Conservation (phyloP, 2,888 invertebrate genomes). For the Agrochola lota region DNA sequence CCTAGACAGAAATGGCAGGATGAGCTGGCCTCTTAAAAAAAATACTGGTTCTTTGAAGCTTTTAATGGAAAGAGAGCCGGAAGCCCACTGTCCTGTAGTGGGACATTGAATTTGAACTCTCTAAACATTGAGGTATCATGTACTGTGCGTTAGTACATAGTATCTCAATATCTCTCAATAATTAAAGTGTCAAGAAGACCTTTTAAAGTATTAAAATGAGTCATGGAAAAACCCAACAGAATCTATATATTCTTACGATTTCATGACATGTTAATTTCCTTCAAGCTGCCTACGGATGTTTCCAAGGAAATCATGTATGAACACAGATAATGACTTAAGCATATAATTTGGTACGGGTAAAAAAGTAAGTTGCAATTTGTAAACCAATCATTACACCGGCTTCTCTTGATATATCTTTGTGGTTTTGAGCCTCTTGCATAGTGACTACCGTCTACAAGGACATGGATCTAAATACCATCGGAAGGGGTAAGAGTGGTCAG, state of each 20-base stretch:
- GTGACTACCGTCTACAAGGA: constrained; percentile 15
- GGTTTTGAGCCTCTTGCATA: constrained; percentile 22
- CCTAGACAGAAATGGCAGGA: neutral
- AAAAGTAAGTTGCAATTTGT: constrained; percentile 41
- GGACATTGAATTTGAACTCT: neutral
- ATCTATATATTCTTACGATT: constrained; percentile 18
- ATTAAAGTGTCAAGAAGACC: neutral
- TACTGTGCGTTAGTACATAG: too few relatives aligned
- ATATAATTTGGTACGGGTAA: constrained; percentile 35
- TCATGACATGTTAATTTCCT: constrained; percentile 44
- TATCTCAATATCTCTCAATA: neutral
- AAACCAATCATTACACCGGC: constrained; percentile 12
- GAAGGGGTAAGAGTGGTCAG: neutral
- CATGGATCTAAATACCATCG: neutral
- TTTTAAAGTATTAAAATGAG: constrained; percentile 1
- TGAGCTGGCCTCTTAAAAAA: neutral
- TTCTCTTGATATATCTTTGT: constrained; percentile 14
- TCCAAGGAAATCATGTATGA: constrained; percentile 45
- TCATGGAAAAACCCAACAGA: constrained; percentile 39
- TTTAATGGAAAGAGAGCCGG: neutral
- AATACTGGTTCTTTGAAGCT: neutral
- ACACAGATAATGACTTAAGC: constrained; percentile 16
- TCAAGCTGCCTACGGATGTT: constrained; percentile 31
- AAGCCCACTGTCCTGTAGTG: neutral
- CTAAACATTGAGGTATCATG: too few relatives aligned